Percentiles rank a stretch among this genome's conserved stretches.
Conservation (phyloP, 2,888 invertebrate species). For the Xestobium rufovillosum region DNA sequence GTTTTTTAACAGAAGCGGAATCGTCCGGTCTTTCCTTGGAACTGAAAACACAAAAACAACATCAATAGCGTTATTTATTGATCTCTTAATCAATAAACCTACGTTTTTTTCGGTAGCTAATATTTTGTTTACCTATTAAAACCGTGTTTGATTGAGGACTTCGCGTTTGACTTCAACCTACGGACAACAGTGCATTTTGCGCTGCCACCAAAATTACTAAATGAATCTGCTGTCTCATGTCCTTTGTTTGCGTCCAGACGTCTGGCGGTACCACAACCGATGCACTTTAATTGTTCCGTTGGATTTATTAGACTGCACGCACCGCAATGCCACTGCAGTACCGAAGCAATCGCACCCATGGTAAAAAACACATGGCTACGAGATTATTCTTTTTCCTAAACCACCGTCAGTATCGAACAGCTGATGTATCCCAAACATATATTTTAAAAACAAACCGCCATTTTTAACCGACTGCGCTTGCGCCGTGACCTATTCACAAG, state of each 20-base stretch:
- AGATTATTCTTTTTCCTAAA: too few relatives aligned
- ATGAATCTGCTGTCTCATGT: constrained; percentile 25
- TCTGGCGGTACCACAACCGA: constrained; percentile 70
- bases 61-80: constrained; percentile 29
- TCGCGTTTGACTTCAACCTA: constrained; percentile 28
- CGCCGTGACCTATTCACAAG: too few relatives aligned
- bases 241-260: constrained; percentile 40
- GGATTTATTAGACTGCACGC: constrained; percentile 84
- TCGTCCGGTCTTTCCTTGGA: too few relatives aligned
- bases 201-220: constrained; percentile 30
- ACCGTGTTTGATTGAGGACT: constrained; percentile 18
- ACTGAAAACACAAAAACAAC: too few relatives aligned
- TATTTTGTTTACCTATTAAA: constrained; percentile 22
- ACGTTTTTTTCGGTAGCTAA: constrained; percentile 17
- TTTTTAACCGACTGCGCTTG: too few relatives aligned
- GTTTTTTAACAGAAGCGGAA: too few relatives aligned
- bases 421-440: too few relatives aligned
- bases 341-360: constrained; percentile 91
- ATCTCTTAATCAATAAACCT: constrained; percentile 26
- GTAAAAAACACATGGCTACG: too few relatives aligned
- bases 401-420: too few relatives aligned
- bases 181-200: constrained; percentile 40
- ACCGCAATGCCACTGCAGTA: constrained; percentile 88
- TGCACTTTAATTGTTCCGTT: constrained; percentile 75
- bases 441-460: too few relatives aligned